Conservation (phyloP, 92 coral and sea anemone species). For the Actinernus sp. region DNA sequence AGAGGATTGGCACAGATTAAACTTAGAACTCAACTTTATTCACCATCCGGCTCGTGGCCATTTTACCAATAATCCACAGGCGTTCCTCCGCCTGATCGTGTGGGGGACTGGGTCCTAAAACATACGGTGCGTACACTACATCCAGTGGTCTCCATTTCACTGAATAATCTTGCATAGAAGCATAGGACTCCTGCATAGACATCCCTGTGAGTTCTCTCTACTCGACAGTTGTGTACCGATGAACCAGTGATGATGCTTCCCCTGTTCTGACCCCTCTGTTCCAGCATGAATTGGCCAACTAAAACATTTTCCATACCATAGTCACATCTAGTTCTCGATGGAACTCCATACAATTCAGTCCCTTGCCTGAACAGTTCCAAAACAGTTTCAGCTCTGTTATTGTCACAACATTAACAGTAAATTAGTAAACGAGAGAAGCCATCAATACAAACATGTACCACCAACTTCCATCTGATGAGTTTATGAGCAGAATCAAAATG, state of each 20-base stretch:
- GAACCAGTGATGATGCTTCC: conserved; percentile 77
- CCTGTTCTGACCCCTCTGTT: conserved; percentile 47
- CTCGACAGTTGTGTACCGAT: conserved; percentile 68
- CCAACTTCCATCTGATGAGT: conserved; percentile 62
- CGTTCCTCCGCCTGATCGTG: too few relatives aligned
- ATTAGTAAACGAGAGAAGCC: conserved; percentile 60
- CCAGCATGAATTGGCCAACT: conserved; percentile 68
- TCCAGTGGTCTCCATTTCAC: conserved; percentile 46
- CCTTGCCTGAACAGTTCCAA: conserved; percentile 37
- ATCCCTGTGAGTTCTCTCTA: conserved; percentile 67
- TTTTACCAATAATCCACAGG: too few relatives aligned
- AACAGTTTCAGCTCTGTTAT: conserved; percentile 70
- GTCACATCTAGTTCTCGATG: conserved; percentile 53
- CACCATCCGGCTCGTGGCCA: too few relatives aligned
- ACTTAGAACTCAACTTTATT: too few relatives aligned
- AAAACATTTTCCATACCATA: conserved; percentile 69
- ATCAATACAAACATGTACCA: conserved; percentile 70
- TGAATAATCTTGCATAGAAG: conserved; percentile 60
- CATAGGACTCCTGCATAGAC: conserved; percentile 62
- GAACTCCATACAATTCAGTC: conserved; percentile 40
- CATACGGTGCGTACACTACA: too few relatives aligned
- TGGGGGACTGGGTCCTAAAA: too few relatives aligned
- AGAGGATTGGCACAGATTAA: too few relatives aligned
- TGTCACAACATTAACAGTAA: conserved; percentile 53
- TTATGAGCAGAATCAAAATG: conserved; percentile 72